phyloP scores from a whole-genome alignment of 2,113 vertebrate genomes.

The Nesoenas mayeri region DNA sequence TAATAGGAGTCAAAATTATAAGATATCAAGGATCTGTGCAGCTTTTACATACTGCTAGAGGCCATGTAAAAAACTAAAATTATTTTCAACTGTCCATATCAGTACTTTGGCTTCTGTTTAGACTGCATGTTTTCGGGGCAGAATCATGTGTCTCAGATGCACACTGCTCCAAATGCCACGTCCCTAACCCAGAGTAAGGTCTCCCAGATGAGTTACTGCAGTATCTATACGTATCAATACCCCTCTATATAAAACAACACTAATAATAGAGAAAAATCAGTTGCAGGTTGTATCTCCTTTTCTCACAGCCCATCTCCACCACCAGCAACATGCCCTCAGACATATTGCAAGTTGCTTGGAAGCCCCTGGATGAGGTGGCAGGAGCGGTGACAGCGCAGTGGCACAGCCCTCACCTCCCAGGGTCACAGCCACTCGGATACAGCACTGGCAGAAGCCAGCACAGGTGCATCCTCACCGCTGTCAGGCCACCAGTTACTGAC shows the following conservation, averaged over 20 bases:
- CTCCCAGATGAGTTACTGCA: neutral
- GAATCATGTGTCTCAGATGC: neutral
- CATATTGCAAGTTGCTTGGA: neutral
- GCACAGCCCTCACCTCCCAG: accelerated
- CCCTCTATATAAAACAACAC: neutral
- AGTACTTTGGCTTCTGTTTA: neutral
- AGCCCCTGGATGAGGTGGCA: neutral
- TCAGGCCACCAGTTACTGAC: neutral
- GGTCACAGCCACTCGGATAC: neutral
- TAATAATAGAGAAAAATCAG: neutral
- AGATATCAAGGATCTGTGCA: neutral
- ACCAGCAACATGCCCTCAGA: neutral
- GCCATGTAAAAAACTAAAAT: neutral
- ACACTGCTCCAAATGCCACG: neutral
- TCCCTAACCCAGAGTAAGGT: neutral
- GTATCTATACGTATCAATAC: too few species aligned
- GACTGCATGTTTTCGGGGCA: neutral
- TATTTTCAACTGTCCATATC: neutral
- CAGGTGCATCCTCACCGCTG: accelerated
- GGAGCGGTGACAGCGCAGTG: neutral
- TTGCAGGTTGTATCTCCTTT: neutral
- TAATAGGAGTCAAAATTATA: neutral
- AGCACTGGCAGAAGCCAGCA: neutral
- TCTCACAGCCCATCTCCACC: neutral
- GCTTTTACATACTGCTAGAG: neutral